These are phyloP conservation scores for Prunella fulvescens DNA, from an alignment of 2,113 vertebrate species.

Conservation along the genomic window DNA sequence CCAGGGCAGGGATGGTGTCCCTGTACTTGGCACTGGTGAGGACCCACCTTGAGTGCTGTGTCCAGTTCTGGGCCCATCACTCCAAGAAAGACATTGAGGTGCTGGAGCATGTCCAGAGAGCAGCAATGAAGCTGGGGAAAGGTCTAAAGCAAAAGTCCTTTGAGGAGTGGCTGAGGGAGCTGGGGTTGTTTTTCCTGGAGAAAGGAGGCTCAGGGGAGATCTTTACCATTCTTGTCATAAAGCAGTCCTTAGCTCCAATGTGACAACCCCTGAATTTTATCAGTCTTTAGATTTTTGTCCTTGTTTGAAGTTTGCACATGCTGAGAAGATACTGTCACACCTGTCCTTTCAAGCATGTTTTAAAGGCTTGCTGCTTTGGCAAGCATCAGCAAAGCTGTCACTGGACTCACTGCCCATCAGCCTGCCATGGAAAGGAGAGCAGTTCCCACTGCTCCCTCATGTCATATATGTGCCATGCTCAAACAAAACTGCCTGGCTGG, in stretches of 20 bases:
- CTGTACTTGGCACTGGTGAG: rapidly evolving
- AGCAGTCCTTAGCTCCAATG: neutral
- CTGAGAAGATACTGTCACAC: neutral
- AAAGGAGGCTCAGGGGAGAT: neutral
- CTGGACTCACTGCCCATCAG: neutral
- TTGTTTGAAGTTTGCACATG: neutral
- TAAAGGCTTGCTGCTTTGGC: neutral
- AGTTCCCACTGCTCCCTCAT: neutral
- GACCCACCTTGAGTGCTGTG: rapidly evolving
- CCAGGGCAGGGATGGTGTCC: neutral
- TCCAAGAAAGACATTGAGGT: neutral
- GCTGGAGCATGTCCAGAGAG: rapidly evolving
- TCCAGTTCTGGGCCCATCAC: neutral
- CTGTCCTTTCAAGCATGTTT: neutral
- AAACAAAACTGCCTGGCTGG: neutral
- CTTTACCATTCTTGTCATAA: neutral
- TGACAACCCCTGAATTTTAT: neutral
- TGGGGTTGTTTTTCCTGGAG: neutral
- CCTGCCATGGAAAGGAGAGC: neutral
- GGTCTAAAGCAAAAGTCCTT: neutral
- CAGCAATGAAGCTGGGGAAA: neutral
- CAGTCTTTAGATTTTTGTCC: neutral
- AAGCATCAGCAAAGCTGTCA: neutral
- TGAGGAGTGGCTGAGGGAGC: neutral
- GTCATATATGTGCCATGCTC: neutral